A percentile compares a stretch with the other conserved stretches of the same genome.
Evolutionary conservation across 2,888 invertebrate genomes (phyloP).

Genomic region (Cerastis rubricosa): DNA sequence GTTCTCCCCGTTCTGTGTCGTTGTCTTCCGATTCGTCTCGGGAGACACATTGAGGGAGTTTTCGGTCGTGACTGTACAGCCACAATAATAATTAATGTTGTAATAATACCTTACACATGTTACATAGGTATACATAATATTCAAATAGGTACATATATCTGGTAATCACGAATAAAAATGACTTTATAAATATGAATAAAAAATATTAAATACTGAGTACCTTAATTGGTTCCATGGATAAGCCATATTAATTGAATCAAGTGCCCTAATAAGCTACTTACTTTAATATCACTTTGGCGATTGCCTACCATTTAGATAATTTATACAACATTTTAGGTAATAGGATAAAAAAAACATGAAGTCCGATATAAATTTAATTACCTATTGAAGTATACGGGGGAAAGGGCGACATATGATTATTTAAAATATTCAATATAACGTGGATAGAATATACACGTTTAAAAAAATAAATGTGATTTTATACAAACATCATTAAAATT

Average conservation of each 20-base stretch:
- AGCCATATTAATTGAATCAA: conserved; percentile 76
- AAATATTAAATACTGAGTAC: conserved; percentile 63
- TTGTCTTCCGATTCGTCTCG: not conserved
- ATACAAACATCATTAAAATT: conserved; percentile 4
- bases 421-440: not conserved
- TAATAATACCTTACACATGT: conserved; percentile 6
- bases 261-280: conserved; percentile 75
- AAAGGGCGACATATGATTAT: not conserved
- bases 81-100: not conserved
- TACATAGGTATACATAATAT: conserved; percentile 19
- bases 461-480: not conserved
- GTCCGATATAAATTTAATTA: not conserved
- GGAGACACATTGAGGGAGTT: not conserved
- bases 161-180: conserved; percentile 38
- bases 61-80: not conserved
- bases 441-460: not conserved
- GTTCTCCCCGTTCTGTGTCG: not conserved
- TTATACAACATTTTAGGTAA: conserved; percentile 40
- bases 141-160: not conserved
- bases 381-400: conserved; percentile 2
- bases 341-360: conserved; percentile 2
- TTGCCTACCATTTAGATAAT: conserved; percentile 65
- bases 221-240: conserved; percentile 79
- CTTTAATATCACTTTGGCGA: conserved; percentile 84
- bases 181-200: conserved; percentile 51